Evolutionary conservation across 2,888 invertebrate species (phyloP).

Genomic region (Leptinotarsa haldemani): DNA sequence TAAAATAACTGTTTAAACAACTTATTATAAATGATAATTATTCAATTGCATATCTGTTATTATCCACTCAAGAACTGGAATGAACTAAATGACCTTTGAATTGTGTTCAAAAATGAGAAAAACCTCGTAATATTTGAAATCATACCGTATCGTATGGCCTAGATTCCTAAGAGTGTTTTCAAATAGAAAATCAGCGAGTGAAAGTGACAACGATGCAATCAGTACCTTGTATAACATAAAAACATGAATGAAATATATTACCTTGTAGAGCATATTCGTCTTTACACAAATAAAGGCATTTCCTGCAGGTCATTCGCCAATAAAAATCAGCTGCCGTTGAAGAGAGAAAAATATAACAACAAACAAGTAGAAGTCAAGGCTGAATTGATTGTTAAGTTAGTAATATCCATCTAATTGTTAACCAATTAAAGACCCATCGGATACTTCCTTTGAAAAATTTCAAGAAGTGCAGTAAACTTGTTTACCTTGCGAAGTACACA

Average conservation of each 20-base stretch:
- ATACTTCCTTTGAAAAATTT: not conserved
- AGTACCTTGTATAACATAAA: not conserved
- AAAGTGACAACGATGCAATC: conserved; percentile 13
- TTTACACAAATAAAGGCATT: not conserved
- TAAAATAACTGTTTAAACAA: too few relatives aligned
- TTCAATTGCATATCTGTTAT: too few relatives aligned
- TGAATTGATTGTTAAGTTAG: conserved; percentile 15
- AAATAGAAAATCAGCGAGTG: conserved; percentile 19
- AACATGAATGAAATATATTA: not conserved
- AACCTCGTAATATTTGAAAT: not conserved
- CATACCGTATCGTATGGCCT: conserved; percentile 24
- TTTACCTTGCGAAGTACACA: not conserved
- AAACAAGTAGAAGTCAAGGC: conserved; percentile 21
- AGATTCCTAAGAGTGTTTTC: conserved; percentile 11
- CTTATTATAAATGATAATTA: too few relatives aligned
- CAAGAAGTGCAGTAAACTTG: not conserved
- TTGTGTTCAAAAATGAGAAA: not conserved
- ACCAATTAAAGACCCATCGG: not conserved
- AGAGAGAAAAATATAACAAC: conserved; percentile 21
- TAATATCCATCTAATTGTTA: not conserved
- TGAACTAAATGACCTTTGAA: too few relatives aligned
- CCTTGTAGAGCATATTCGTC: not conserved
- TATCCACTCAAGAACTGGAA: too few relatives aligned
- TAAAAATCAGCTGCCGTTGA: not conserved
- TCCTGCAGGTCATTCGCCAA: not conserved